Evolutionary conservation across 2,888 invertebrate species (phyloP).

Genomic region (Microctonus aethiopoides): DNA sequence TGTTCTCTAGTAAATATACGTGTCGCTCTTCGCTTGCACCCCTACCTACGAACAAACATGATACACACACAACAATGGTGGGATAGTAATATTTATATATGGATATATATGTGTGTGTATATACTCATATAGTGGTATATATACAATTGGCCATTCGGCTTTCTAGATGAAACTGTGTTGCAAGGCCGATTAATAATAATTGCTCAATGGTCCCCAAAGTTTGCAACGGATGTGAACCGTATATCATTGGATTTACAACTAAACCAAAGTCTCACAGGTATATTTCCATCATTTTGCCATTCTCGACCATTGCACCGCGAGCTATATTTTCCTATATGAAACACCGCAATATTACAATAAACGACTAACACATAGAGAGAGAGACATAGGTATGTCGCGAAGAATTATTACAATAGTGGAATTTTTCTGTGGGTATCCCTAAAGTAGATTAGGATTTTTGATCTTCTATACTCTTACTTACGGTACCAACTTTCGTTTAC

Average conservation of each 20-base stretch:
- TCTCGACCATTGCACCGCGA: background rate
- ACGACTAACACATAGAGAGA: background rate
- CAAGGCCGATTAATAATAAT: constrained; percentile 32
- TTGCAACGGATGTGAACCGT: constrained; percentile 24
- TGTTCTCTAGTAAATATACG: constrained; percentile 80
- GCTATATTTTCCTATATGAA: background rate
- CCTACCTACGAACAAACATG: constrained; percentile 60
- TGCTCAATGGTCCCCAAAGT: constrained; percentile 29
- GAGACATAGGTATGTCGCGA: too few species aligned
- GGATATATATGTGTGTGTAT: background rate
- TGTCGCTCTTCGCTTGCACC: constrained; percentile 75
- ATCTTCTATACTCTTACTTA: too few species aligned
- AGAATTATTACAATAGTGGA: too few species aligned
- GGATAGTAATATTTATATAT: constrained; percentile 16
- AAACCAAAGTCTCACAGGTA: background rate
- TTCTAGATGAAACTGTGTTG: background rate
- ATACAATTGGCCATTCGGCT: background rate
- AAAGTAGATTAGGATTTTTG: too few species aligned
- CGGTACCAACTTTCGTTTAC: background rate
- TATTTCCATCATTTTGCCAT: background rate
- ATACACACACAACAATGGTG: constrained; percentile 1
- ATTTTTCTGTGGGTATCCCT: too few species aligned
- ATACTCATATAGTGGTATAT: background rate
- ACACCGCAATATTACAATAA: background rate
- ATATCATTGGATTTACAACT: constrained; percentile 10